phyloP scores from a whole-genome alignment of 2,113 vertebrate species.

The Myiopsitta monachus region DNA sequence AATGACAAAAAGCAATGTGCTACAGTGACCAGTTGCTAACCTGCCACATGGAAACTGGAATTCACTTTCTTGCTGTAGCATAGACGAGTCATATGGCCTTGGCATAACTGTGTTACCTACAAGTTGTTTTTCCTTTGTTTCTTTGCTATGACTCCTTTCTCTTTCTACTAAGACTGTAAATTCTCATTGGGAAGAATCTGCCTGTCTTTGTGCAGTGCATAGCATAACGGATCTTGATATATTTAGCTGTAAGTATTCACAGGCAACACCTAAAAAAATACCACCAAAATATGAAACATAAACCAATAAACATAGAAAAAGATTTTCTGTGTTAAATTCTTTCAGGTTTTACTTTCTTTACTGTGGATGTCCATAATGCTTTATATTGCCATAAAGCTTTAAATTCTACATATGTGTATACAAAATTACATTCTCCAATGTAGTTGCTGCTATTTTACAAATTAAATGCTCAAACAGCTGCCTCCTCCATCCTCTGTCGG shows the following conservation, averaged over 20 bases:
- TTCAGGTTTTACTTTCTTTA: background rate
- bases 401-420: background rate
- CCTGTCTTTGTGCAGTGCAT: background rate
- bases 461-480: background rate
- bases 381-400: background rate
- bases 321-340: background rate
- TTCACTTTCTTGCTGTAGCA: background rate
- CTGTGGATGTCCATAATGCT: background rate
- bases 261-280: no score
- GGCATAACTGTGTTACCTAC: background rate
- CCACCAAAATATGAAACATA: background rate
- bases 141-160: background rate
- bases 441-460: background rate
- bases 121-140: background rate
- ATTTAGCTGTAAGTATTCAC: background rate
- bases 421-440: background rate
- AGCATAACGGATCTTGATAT: background rate
- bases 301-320: background rate
- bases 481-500: background rate
- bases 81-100: background rate
- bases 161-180: background rate
- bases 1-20: background rate
- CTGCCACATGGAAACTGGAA: background rate
- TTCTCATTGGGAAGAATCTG: background rate
- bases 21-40: background rate